phyloP scores from a whole-genome alignment of 2,113 vertebrate species.

The Actinemys pallida region DNA sequence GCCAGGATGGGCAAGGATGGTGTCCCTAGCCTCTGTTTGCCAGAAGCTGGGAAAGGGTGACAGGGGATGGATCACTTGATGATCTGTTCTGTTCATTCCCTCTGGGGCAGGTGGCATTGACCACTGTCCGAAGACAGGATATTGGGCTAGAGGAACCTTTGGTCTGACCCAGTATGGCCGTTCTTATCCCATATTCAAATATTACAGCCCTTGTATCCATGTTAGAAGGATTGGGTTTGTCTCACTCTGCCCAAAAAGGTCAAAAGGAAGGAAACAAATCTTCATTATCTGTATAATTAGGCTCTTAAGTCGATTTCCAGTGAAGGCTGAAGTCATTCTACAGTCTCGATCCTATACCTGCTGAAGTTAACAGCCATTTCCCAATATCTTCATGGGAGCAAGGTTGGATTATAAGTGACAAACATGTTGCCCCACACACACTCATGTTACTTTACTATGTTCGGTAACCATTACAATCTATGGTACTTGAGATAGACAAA shows the following conservation, averaged over 20 bases:
- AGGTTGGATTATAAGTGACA: accelerated
- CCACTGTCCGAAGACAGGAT: no score
- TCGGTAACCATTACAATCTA: accelerated
- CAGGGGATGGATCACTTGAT: no score
- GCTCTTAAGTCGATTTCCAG: background rate
- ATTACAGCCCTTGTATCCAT: background rate
- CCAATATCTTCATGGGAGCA: accelerated
- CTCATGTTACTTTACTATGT: accelerated
- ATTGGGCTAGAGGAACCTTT: no score
- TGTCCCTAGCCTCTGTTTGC: no score
- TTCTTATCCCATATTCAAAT: background rate
- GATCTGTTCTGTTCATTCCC: no score
- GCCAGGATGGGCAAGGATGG: no score
- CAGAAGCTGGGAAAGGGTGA: no score
- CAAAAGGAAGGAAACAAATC: background rate
- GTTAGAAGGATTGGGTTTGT: background rate
- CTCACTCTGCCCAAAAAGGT: background rate
- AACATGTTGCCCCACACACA: accelerated
- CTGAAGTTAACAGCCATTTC: accelerated
- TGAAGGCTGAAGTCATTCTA: accelerated
- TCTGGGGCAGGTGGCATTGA: no score
- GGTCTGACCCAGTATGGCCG: no score
- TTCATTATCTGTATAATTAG: background rate
- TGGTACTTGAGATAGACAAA: accelerated
- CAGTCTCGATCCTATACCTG: background rate